phyloP scores from a whole-genome alignment of 2,797 vertebrate genomes.

The Myotis pilosus region DNA sequence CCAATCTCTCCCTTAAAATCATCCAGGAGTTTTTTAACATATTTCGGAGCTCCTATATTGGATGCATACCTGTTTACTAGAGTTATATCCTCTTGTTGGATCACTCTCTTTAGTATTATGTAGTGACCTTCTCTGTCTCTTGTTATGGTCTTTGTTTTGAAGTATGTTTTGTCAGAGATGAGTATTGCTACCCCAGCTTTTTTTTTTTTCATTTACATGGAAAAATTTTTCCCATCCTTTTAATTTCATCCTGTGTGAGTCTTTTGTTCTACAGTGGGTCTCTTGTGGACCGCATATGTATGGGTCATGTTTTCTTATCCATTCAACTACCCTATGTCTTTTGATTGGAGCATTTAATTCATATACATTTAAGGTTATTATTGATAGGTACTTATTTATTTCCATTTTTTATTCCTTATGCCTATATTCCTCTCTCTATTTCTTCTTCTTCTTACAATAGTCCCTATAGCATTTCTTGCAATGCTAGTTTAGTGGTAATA shows the following conservation, averaged over 20 bases:
- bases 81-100: neutral
- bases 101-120: neutral
- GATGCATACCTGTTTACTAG: neutral
- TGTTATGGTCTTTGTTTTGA: neutral
- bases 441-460: neutral
- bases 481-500: neutral
- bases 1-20: too few relatives aligned
- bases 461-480: neutral
- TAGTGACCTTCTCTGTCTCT: neutral
- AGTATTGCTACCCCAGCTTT: neutral
- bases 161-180: neutral
- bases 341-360: neutral
- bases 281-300: too few relatives aligned
- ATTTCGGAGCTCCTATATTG: neutral
- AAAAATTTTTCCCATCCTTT: neutral
- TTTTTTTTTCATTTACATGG: neutral
- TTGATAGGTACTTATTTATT: neutral
- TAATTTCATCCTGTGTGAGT: neutral
- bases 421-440: neutral
- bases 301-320: neutral
- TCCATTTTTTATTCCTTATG: neutral
- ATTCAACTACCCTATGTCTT: neutral
- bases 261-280: neutral
- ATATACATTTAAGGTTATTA: neutral
- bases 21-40: neutral